These are phyloP conservation scores for Melanotaenia boesemani DNA, from an alignment of 2,797 vertebrate species.

Conservation along the genomic window DNA sequence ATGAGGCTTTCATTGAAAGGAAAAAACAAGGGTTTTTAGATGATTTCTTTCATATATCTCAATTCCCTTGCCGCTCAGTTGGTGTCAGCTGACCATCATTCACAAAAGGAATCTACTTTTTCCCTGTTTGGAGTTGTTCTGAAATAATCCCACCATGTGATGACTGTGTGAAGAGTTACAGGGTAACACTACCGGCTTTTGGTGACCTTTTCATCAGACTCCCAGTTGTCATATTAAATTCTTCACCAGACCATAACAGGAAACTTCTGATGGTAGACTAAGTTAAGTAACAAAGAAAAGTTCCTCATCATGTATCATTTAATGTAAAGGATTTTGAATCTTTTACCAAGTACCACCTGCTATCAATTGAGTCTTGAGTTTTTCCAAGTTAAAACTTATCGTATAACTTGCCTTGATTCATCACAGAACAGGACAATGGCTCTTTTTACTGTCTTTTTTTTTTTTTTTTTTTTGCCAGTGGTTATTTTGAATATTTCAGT, in stretches of 20 bases:
- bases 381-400: background rate
- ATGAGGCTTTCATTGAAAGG: conserved; percentile 41
- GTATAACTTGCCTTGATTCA: background rate
- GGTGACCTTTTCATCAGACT: conserved; percentile 62
- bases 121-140: conserved; percentile 10
- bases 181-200: conserved; percentile 34
- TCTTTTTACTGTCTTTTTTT: conserved; percentile 2
- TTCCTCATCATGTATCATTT: conserved; percentile 20
- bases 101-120: conserved; percentile 25
- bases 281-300: conserved; percentile 27
- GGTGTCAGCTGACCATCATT: conserved; percentile 35
- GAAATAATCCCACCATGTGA: conserved; percentile 49
- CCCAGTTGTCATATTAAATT: conserved; percentile 67
- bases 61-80: conserved; percentile 12
- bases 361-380: background rate
- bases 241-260: conserved; percentile 61
- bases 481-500: conserved; percentile 1
- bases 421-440: background rate
- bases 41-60: conserved; percentile 42
- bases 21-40: conserved; percentile 42
- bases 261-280: conserved; percentile 51
- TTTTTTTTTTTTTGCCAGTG: background rate
- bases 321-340: background rate
- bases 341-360: background rate
- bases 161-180: conserved; percentile 23